Conservation (phyloP, 2,888 invertebrate species). For the Lycocerus yunnanus region DNA sequence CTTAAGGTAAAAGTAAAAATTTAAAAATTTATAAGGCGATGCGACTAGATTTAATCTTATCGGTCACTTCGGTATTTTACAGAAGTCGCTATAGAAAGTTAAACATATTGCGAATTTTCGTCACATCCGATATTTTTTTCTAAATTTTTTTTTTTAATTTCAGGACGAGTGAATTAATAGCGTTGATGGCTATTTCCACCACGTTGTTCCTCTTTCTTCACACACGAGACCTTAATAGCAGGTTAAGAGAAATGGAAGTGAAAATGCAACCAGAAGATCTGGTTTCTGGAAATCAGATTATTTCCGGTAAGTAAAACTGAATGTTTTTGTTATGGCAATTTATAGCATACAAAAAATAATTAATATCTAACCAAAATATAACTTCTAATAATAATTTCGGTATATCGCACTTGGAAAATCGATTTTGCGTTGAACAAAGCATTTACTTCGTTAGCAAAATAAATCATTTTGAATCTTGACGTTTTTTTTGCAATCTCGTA, state of each 20-base stretch:
- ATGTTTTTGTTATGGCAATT: background rate
- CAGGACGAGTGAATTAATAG: conserved; percentile 84
- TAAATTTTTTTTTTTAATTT: conserved; percentile 45
- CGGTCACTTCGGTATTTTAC: background rate
- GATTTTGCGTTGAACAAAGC: too few relatives aligned
- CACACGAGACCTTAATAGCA: conserved; percentile 80
- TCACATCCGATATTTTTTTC: background rate
- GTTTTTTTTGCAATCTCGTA: too few relatives aligned
- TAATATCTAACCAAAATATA: too few relatives aligned
- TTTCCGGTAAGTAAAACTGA: conserved; percentile 53
- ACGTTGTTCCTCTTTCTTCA: conserved; percentile 85
- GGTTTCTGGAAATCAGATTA: conserved; percentile 58
- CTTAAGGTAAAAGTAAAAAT: background rate
- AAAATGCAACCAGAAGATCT: conserved; percentile 68
- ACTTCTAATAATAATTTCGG: too few relatives aligned
- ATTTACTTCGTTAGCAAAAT: too few relatives aligned
- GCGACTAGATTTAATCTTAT: background rate
- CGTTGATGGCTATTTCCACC: conserved; percentile 79
- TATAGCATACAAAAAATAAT: too few relatives aligned
- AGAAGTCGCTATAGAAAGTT: background rate
- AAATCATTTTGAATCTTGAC: too few relatives aligned
- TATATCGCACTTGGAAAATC: too few relatives aligned
- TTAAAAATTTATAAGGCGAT: background rate
- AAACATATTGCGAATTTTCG: background rate
- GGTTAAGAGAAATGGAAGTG: conserved; percentile 80